Percentiles rank a stretch among this genome's conserved stretches.
Conservation (phyloP, 1,140 invertebrate genomes). For the Venturia canescens region DNA sequence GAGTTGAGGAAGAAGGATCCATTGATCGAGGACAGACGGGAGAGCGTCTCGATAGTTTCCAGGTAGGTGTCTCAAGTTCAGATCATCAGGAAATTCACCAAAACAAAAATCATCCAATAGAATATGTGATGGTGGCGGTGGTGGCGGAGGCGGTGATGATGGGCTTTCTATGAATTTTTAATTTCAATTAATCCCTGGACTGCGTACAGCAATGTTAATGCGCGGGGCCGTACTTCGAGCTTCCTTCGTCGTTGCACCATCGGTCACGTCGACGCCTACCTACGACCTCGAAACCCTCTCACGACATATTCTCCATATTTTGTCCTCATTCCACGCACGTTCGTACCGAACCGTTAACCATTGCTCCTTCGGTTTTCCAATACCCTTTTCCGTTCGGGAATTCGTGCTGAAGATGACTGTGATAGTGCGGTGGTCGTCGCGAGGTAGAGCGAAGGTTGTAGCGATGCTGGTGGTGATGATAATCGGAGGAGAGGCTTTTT, state of each 20-base stretch:
- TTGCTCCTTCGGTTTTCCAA: background rate
- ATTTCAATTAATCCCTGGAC: background rate
- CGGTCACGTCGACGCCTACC: conserved; percentile 23
- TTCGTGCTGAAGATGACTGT: background rate
- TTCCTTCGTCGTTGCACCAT: conserved; percentile 36
- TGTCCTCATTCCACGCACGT: conserved; percentile 4
- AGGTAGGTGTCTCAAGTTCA: conserved; percentile 73
- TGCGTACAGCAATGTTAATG: background rate
- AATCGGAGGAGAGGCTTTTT: no score
- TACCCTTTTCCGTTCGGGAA: background rate
- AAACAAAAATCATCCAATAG: conserved; percentile 1
- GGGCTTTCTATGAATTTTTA: background rate
- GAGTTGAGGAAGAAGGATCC: conserved; percentile 77
- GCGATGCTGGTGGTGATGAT: background rate
- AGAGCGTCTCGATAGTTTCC: conserved; percentile 75
- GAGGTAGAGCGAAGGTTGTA: no score
- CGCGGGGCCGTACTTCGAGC: conserved; percentile 38
- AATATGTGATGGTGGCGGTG: conserved; percentile 24
- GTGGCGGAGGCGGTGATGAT: conserved; percentile 24
- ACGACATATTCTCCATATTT: conserved; percentile 4
- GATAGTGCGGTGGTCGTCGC: no score
- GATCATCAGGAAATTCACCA: background rate
- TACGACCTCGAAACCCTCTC: conserved; percentile 41
- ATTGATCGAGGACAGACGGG: conserved; percentile 75
- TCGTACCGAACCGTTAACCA: background rate